Conservation (phyloP, 1,140 invertebrate species). For the Trichomalopsis sarcophagae region DNA sequence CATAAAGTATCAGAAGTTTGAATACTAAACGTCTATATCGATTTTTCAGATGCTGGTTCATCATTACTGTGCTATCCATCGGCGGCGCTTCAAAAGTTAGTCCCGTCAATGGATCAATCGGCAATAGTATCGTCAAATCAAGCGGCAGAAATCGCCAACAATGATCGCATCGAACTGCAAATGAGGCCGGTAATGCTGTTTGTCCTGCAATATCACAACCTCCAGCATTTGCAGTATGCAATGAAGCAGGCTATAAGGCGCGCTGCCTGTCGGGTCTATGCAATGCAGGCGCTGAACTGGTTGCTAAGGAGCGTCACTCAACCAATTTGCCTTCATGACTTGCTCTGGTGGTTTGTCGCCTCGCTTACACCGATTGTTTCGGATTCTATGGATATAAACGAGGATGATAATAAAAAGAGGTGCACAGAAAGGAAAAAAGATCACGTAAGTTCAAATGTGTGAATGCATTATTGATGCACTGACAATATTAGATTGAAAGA, state of each 20-base stretch:
- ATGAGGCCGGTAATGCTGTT: slow-evolving; percentile 88
- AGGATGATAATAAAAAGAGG: slow-evolving; percentile 74
- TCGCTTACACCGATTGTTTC: slow-evolving; percentile 77
- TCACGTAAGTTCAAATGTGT: slow-evolving; percentile 66
- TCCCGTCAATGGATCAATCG: slow-evolving; percentile 78
- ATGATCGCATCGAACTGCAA: slow-evolving; percentile 74
- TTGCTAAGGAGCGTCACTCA: slow-evolving; percentile 93
- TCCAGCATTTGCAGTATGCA: slow-evolving; percentile 85
- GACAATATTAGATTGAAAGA: slow-evolving; percentile 5
- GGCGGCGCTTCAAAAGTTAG: slow-evolving; percentile 82
- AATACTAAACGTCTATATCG: slow-evolving; percentile 29
- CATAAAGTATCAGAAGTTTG: neutral
- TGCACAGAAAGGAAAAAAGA: slow-evolving; percentile 74
- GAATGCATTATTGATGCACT: slow-evolving; percentile 16
- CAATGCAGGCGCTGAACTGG: slow-evolving; percentile 96
- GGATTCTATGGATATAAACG: slow-evolving; percentile 68
- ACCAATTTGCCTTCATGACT: slow-evolving; percentile 91
- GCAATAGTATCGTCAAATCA: slow-evolving; percentile 73
- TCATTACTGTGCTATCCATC: slow-evolving; percentile 90
- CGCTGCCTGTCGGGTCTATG: slow-evolving; percentile 90
- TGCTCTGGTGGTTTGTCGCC: slow-evolving; percentile 96
- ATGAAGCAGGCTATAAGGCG: slow-evolving; percentile 90
- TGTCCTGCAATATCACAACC: slow-evolving; percentile 89
- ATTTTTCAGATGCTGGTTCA: slow-evolving; percentile 78
- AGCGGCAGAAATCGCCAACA: slow-evolving; percentile 64